Base-by-base conservation (phyloP, 2,888 invertebrate species). In the Liopterus haemorrhoidalis region DNA sequence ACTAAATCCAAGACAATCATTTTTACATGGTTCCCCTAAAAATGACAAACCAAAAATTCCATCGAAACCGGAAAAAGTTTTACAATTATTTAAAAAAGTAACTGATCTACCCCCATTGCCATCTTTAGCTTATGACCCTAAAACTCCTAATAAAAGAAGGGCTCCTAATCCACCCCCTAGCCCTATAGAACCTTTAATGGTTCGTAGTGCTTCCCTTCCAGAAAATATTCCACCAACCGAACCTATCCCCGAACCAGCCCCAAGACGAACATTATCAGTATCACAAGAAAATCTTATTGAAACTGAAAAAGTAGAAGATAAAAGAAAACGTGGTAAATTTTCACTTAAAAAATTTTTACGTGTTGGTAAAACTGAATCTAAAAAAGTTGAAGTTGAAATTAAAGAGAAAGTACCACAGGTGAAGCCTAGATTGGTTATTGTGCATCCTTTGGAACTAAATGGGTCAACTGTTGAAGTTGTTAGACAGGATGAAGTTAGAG, bases 391-490 rank as follows among this genome's bases (percentile, higher is more conserved):
- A 45, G 63, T 67, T 30, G 71, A 75, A 1, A 64, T 67, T 32
- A 75, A 73, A 59, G 59, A 62, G 36, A 78, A 78, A 50, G 70
- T 75, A 21, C 70, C 68, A 44, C 74, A 76, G 30, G 76, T 79
- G 4, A 85, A 85, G 59, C 84, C 85, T 2, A 76, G 86, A 11
- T 71, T 89, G 16, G 87, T 90, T 48, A 91, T 91, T 54, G 88
- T 91, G 50, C 91, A 91, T 72, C 91, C 91, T 9, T 72, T 87
- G 56, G 90, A 91, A 59, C 74, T 90, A 48, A 88, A 88, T 64
- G 85, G 86, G 20, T 79, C 83, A 6, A 83, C 76, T 49, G 86
- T 88, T 2, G 86, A 89, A 62, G 87, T 89, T 24, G 77, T 88
- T 1, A 52, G 59, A 2, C 45, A n/a, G n/a, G n/a, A n/a, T 15